Percentiles rank a stretch among this genome's conserved stretches.
These are phyloP conservation scores for Canis aureus DNA, from an alignment of 2,113 vertebrate genomes.

Conservation along the genomic window DNA sequence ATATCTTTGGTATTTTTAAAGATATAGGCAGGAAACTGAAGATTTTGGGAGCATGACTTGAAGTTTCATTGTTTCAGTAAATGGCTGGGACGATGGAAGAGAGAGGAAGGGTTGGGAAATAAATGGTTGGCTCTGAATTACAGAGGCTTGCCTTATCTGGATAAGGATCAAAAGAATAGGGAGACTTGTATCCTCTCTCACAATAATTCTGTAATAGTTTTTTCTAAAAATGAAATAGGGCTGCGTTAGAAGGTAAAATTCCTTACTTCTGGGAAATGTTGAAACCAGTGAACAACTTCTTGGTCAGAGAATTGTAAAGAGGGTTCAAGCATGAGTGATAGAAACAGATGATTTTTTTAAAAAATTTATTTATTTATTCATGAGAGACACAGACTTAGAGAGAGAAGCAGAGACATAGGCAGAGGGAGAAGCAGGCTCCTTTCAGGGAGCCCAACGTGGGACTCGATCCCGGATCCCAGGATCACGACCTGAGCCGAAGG, in stretches of 20 bases:
- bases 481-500: too few relatives aligned
- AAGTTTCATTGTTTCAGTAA: neutral
- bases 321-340: neutral
- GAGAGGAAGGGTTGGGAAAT: neutral
- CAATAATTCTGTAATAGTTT: neutral
- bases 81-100: neutral
- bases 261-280: neutral
- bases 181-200: neutral
- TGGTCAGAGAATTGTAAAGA: neutral
- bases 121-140: neutral
- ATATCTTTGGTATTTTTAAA: neutral
- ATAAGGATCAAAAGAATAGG: neutral
- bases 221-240: neutral
- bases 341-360: neutral
- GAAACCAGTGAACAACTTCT: neutral
- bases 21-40: neutral
- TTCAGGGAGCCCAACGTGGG: too few relatives aligned
- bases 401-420: too few relatives aligned
- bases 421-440: too few relatives aligned
- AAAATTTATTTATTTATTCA: too few relatives aligned
- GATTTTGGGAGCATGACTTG: neutral
- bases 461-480: too few relatives aligned
- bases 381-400: too few relatives aligned
- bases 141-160: neutral
- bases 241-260: conserved; percentile 6